These are phyloP conservation scores for Lamprotornis superbus DNA, from an alignment of 2,113 vertebrate genomes.

Conservation along the genomic window DNA sequence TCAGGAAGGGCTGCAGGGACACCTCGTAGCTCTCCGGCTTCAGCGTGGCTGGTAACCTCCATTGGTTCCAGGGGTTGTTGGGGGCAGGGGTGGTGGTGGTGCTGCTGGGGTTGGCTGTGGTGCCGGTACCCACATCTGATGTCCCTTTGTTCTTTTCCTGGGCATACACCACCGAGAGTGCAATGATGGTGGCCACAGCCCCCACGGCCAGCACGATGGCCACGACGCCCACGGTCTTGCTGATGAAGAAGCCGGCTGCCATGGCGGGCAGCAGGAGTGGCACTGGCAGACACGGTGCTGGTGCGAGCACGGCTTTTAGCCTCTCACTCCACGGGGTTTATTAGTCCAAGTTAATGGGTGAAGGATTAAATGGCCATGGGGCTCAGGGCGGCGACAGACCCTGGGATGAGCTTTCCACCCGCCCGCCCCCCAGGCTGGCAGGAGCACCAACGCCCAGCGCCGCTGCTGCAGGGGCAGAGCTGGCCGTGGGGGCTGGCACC, in stretches of 20 bases:
- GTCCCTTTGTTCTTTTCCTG: constrained; percentile 74
- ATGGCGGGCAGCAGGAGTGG: constrained; percentile 43
- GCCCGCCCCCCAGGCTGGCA: rapidly evolving
- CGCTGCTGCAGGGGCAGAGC: rapidly evolving
- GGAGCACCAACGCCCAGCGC: rapidly evolving
- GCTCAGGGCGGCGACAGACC: background rate
- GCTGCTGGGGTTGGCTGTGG: background rate
- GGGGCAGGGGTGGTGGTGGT: background rate
- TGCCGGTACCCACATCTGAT: rapidly evolving
- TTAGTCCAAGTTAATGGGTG: constrained; percentile 51
- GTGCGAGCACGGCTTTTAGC: constrained; percentile 26
- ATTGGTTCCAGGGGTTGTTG: constrained; percentile 76
- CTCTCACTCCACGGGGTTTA: background rate
- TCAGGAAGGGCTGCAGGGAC: constrained; percentile 82
- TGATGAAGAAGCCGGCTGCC: constrained; percentile 88
- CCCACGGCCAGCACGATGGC: constrained; percentile 68
- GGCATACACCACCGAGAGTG: constrained; percentile 81
- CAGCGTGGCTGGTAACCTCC: constrained; percentile 80
- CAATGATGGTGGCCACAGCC: constrained; percentile 80
- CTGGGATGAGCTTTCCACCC: background rate
- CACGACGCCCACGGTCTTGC: constrained; percentile 76
- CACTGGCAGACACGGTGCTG: rapidly evolving
- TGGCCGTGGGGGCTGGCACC: rapidly evolving
- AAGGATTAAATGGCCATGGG: constrained; percentile 40
- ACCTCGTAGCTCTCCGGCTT: constrained; percentile 77